Evolutionary conservation across 2,797 vertebrate species (phyloP).

Genomic region (Sebastes reedi): DNA sequence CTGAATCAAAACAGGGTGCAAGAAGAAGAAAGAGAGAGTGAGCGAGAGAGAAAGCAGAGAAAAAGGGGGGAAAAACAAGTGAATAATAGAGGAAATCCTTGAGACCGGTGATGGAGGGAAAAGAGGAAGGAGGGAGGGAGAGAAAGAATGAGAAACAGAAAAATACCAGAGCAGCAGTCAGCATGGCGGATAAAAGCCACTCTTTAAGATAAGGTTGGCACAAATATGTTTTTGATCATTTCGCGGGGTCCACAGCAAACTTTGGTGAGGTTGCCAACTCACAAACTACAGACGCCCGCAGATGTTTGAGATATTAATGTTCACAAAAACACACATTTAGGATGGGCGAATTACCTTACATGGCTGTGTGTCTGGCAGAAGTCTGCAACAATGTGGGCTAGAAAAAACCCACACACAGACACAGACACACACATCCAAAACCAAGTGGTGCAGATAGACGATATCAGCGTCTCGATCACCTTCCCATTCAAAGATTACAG

Average conservation of each 20-base stretch:
- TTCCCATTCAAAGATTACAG: constrained; percentile 58
- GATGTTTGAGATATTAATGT: constrained; percentile 75
- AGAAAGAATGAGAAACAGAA: constrained; percentile 71
- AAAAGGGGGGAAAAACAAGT: constrained; percentile 37
- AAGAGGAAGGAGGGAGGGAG: constrained; percentile 50
- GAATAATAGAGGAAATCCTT: constrained; percentile 73
- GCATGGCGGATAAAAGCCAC: constrained; percentile 75
- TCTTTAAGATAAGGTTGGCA: constrained; percentile 79
- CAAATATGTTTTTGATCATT: constrained; percentile 75
- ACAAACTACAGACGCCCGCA: constrained; percentile 62
- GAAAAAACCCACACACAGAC: constrained; percentile 49
- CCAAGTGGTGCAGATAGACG: constrained; percentile 48
- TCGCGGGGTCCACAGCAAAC: constrained; percentile 60
- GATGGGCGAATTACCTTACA: constrained; percentile 66
- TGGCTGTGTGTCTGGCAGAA: constrained; percentile 62
- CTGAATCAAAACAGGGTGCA: constrained; percentile 78
- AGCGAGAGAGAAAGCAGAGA: constrained; percentile 37
- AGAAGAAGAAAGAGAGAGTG: constrained; percentile 60
- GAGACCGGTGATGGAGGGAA: constrained; percentile 61
- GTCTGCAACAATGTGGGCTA: constrained; percentile 42
- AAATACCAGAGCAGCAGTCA: constrained; percentile 82
- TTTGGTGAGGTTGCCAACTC: constrained; percentile 68
- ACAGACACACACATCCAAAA: constrained; percentile 28
- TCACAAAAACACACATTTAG: constrained; percentile 50
- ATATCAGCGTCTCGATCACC: constrained; percentile 63